phyloP scores from a whole-genome alignment of 2,888 invertebrate genomes.

The Anoncus sp. region DNA sequence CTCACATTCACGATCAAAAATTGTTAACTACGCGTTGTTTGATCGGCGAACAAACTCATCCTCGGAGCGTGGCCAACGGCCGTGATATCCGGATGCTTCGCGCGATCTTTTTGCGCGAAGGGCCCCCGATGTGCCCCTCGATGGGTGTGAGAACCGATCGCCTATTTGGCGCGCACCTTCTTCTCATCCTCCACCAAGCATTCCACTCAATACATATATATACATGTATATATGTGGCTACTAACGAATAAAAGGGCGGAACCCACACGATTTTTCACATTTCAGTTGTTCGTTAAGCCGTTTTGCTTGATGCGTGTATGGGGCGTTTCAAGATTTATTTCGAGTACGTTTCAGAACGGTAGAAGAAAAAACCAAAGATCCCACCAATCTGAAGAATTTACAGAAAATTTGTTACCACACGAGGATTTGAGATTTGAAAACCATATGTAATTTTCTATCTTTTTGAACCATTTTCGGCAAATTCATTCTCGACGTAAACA shows the following conservation, averaged over 20 bases:
- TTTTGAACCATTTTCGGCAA: not conserved
- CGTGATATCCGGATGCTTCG: slow-evolving; percentile 44
- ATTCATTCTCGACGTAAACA: too few relatives aligned
- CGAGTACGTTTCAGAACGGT: too few relatives aligned
- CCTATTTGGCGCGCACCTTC: slow-evolving; percentile 32
- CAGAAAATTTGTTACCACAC: not conserved
- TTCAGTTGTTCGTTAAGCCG: slow-evolving; percentile 9
- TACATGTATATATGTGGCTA: not conserved
- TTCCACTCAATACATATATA: slow-evolving; percentile 7
- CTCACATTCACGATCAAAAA: slow-evolving; percentile 67
- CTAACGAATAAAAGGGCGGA: not conserved
- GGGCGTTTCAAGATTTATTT: too few relatives aligned
- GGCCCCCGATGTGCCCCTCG: not conserved
- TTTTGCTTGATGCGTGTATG: too few relatives aligned
- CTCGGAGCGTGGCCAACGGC: slow-evolving; percentile 67
- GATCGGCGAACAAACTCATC: slow-evolving; percentile 74
- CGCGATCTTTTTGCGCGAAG: slow-evolving; percentile 35
- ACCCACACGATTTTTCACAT: not conserved
- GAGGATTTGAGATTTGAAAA: not conserved
- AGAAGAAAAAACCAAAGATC: too few relatives aligned
- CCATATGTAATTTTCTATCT: not conserved
- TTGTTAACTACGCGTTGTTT: slow-evolving; percentile 74
- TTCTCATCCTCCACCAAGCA: not conserved
- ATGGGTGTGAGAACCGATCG: slow-evolving; percentile 54
- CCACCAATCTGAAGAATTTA: too few relatives aligned